Conservation (phyloP, 1,140 invertebrate genomes). For the Cotesia vestalis region DNA sequence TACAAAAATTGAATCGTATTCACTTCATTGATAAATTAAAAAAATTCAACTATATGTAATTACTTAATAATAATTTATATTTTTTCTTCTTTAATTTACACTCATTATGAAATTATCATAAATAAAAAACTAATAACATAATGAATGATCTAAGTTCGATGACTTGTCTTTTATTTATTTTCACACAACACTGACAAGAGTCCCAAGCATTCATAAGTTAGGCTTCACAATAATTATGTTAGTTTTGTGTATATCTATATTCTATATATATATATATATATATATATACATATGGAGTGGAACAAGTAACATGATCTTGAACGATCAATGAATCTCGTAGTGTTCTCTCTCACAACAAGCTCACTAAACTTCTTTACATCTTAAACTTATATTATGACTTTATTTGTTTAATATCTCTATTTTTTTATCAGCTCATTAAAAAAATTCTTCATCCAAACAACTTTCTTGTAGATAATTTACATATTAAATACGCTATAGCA, state of each 20-base stretch:
- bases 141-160: constrained; percentile 14
- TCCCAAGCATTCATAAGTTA: constrained; percentile 16
- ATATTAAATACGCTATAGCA: too few species aligned
- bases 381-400: neutral
- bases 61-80: too few species aligned
- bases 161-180: neutral
- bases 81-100: too few species aligned
- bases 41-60: too few species aligned
- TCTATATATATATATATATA: constrained; percentile 26
- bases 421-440: too few species aligned
- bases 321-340: constrained; percentile 13
- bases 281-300: neutral
- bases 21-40: too few species aligned
- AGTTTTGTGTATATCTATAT: constrained; percentile 18
- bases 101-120: too few species aligned
- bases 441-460: too few species aligned
- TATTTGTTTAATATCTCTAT: too few species aligned
- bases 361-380: constrained; percentile 1
- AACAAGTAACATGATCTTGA: constrained; percentile 28
- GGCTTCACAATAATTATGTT: constrained; percentile 9
- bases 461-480: too few species aligned
- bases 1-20: too few species aligned
- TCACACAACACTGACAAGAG: constrained; percentile 11
- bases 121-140: too few species aligned
- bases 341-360: neutral